Base-by-base conservation (phyloP, 2,888 invertebrate genomes). In the Chesias legatella region DNA sequence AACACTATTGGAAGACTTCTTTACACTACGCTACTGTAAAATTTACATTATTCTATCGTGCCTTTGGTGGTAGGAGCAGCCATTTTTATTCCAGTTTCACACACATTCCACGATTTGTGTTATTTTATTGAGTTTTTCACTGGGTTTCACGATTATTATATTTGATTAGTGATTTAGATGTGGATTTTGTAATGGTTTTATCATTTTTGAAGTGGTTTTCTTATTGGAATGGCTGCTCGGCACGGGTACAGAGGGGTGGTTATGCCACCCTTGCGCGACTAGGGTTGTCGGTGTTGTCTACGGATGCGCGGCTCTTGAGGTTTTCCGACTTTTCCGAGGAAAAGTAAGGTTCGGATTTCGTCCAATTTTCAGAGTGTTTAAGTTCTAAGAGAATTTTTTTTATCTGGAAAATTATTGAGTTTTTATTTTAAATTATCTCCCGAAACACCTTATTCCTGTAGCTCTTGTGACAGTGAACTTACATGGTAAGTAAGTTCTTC, bases 1-100 rank as follows among this genome's bases (percentile, higher is more conserved):
- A 58, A 59, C 49, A 53, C 69, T 76, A 73, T 67, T 82, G 85
- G 85, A 86, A 86, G 86, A 86, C 86, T 83, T 83, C 70, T 68
- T 85, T 84, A 67, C 82, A 67, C 72, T 79, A 77, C 48, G 57
- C 67, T 70, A 63, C 44, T 10, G 23, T 56, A 59, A 43, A 43
- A 51, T 44, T 68, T 60, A 63, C 63, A 67, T 73, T 76, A 79
- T 71, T 67, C 64, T 72, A 58, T 49, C 50, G 58, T 63, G 62
- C 59, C 54, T 38, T 50, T 57, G 38, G 41, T 53, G 46, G 51
- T 54, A 39, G 23, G 63, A 70, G 73, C 76, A 73, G 78, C 82
- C 84, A 82, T 81, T 64, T 69, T 69, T 51, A 40, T 43, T 41
- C 33, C 8, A 46, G 38, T 51, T 48, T 52, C 44, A 51, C 52